Conservation (phyloP, 2,797 vertebrate species). For the Danio kyathit region DNA sequence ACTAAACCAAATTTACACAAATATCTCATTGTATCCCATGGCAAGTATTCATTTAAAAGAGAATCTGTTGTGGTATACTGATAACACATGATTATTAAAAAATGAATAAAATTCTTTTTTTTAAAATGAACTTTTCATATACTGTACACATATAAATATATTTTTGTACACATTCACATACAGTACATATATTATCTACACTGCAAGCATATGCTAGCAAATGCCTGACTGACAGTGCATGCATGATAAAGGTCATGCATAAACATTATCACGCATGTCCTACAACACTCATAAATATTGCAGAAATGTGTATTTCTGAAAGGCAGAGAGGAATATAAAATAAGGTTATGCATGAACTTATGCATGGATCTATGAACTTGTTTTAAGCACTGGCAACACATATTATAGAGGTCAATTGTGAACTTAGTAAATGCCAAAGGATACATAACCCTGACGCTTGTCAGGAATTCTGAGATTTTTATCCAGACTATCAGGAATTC, state of each 20-base stretch:
- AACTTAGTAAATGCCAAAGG: constrained; percentile 4
- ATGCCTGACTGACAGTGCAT: neutral
- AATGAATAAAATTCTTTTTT: too few species aligned
- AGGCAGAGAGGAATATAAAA: constrained; percentile 11
- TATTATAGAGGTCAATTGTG: neutral
- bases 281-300: neutral
- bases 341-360: neutral
- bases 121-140: too few species aligned
- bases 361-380: neutral
- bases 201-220: neutral
- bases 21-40: too few species aligned
- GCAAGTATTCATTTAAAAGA: too few species aligned
- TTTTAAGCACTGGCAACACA: neutral
- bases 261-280: neutral
- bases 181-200: neutral
- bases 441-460: neutral
- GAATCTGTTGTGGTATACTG: too few species aligned
- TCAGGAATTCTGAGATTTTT: neutral
- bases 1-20: too few species aligned
- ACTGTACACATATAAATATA: too few species aligned
- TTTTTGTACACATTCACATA: constrained; percentile 2
- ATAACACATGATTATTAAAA: too few species aligned
- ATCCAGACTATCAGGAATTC: neutral
- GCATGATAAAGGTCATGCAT: constrained; percentile 18
- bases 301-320: constrained; percentile 11